phyloP scores from a whole-genome alignment of 2,113 vertebrate species.

The Pterocles gutturalis region DNA sequence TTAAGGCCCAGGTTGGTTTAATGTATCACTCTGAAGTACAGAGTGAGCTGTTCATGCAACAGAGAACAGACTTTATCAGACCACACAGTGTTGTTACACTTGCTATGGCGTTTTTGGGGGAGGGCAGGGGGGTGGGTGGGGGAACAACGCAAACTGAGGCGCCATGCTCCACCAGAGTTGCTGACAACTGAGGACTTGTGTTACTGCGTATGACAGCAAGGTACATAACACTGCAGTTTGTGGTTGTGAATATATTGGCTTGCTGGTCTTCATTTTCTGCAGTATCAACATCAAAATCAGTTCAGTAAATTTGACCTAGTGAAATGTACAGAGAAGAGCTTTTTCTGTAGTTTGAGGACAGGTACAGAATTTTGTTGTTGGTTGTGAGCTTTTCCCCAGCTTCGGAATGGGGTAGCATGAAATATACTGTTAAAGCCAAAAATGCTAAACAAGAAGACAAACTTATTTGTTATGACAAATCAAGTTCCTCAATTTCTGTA shows the following conservation, averaged over 20 bases:
- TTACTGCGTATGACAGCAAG: background rate
- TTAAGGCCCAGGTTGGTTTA: background rate
- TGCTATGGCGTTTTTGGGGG: background rate
- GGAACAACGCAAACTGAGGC: background rate
- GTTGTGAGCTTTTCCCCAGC: background rate
- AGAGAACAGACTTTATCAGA: background rate
- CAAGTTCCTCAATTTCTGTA: background rate
- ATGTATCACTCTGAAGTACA: background rate
- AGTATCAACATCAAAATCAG: background rate
- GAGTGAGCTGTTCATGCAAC: background rate
- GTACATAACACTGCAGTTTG: background rate
- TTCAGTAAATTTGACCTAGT: background rate
- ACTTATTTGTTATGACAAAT: background rate
- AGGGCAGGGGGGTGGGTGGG: too few species aligned
- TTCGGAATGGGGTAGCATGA: background rate
- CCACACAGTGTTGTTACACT: background rate
- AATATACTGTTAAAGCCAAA: background rate
- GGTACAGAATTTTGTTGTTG: background rate
- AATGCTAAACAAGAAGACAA: background rate
- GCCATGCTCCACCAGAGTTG: fast-evolving
- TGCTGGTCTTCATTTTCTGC: background rate
- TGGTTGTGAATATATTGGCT: background rate
- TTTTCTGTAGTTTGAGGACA: background rate
- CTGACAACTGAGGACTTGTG: background rate
- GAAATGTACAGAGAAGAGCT: background rate